phyloP scores from a whole-genome alignment of 2,113 vertebrate genomes.

The Salvator merianae region DNA sequence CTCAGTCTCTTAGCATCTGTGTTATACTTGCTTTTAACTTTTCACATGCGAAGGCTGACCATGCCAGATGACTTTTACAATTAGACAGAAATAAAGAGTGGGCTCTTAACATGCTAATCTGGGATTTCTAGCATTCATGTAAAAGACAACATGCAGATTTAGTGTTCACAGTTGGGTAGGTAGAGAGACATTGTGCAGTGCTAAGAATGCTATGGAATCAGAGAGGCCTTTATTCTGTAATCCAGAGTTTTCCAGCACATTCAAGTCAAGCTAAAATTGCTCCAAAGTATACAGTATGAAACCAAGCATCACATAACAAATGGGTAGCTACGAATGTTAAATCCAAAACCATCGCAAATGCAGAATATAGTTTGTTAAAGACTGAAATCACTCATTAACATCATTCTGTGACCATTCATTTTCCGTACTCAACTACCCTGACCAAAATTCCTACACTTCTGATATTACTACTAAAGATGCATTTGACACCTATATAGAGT shows the following conservation, averaged over 20 bases:
- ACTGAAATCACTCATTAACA: not conserved
- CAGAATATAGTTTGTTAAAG: not conserved
- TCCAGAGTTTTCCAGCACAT: too few species aligned
- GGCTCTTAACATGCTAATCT: too few species aligned
- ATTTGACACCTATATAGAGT: not conserved
- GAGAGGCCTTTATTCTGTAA: too few species aligned
- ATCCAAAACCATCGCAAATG: not conserved
- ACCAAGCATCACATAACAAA: not conserved
- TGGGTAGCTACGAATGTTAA: too few species aligned
- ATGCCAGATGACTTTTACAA: too few species aligned
- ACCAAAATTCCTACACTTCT: slow-evolving; percentile 7
- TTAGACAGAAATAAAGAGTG: too few species aligned
- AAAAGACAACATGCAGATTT: too few species aligned
- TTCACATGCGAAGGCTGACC: not conserved
- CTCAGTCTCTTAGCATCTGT: not conserved
- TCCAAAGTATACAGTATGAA: not conserved
- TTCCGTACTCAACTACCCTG: slow-evolving; percentile 31
- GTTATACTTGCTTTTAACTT: not conserved
- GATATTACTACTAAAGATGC: not conserved
- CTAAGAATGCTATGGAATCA: too few species aligned
- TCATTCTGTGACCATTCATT: not conserved
- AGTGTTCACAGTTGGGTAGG: too few species aligned
- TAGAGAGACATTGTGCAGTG: too few species aligned
- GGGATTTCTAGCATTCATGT: too few species aligned
- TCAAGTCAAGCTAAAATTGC: too few species aligned